Conservation (phyloP, 2,797 vertebrate genomes). For the Periophthalmus magnuspinnatus region DNA sequence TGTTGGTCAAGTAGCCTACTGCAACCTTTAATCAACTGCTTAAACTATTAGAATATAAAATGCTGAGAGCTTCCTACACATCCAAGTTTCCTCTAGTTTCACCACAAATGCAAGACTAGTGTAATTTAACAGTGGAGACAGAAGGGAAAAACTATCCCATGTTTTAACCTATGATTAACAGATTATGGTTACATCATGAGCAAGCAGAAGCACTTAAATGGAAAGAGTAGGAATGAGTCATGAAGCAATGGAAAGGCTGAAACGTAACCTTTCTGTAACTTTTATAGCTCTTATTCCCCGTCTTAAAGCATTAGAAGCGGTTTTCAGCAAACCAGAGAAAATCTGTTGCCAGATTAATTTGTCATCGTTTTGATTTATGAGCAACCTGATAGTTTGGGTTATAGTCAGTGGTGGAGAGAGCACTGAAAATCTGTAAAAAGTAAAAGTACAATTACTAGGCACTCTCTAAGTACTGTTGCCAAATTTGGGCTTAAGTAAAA, state of each 20-base stretch:
- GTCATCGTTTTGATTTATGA: background rate
- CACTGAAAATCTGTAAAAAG: too few species aligned
- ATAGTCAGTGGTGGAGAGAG: background rate
- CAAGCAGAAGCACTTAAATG: background rate
- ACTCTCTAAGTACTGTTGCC: too few species aligned
- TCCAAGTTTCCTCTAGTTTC: conserved; percentile 2
- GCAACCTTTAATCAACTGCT: background rate
- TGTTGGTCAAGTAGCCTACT: background rate
- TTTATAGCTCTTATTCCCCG: background rate
- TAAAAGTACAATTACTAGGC: too few species aligned
- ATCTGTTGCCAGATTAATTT: background rate
- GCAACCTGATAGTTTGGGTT: background rate
- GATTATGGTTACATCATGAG: background rate
- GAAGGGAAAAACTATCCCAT: background rate
- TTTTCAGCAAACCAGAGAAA: background rate
- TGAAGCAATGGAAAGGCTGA: background rate
- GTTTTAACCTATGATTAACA: conserved; percentile 3
- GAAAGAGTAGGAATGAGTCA: background rate
- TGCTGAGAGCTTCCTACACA: background rate
- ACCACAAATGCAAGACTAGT: background rate
- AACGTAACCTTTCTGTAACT: background rate
- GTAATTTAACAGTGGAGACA: conserved; percentile 1
- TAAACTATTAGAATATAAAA: background rate
- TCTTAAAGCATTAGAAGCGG: background rate
- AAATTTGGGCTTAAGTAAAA: too few species aligned